Base-by-base conservation (phyloP, 2,113 vertebrate species). In the Opisthocomus hoazin region DNA sequence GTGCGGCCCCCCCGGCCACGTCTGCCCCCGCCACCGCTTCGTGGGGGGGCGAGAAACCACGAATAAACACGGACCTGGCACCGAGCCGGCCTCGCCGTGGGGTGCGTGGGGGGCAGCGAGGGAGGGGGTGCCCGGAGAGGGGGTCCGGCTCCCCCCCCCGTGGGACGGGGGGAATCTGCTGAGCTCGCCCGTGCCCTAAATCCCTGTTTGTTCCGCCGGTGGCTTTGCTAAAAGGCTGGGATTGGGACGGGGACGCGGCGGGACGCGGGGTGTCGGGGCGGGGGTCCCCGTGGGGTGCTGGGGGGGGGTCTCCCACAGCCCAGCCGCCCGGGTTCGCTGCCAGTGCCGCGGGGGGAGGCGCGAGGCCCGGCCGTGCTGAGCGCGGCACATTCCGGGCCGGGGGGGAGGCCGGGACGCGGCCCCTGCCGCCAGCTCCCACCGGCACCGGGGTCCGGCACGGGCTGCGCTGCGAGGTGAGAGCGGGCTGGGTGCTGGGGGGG, bases 141-240 rank as follows among this genome's bases (percentile, higher is more conserved):
- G 64, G 64, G 1, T 15, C 7, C 10, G 0, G 3, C 4, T 32
- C 39, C 63, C 19, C 37, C 75, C 7, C n/a, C 41, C 3, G 6
- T 1, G 27, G 30, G 48, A 9, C 11, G 11, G 22, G 84, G 81
- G 86, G 95, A 97, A 97, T 96, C 97, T 89, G 96, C 97, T 96
- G 96, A 95, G 95, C 94, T 96, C 93, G 3, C 90, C 66, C 87
- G 70, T 93, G 34, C 82, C 82, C 84, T 74, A 93, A 94, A 95
- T 95, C 95, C 94, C 89, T 95, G 78, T 96, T 96, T 97, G 93
- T 96, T 96, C 90, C 77, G 92, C 93, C 66, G 1, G 61, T 87
- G 95, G 53, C 77, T 92, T 94, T 91, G 90, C 87, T 79, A 50
- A 97, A 95, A 96, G 87, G 77, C 75, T 14, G 26, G 92, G 97